Evolutionary conservation across 1,140 invertebrate genomes (phyloP).

Genomic region (Camponotus vicinus): DNA sequence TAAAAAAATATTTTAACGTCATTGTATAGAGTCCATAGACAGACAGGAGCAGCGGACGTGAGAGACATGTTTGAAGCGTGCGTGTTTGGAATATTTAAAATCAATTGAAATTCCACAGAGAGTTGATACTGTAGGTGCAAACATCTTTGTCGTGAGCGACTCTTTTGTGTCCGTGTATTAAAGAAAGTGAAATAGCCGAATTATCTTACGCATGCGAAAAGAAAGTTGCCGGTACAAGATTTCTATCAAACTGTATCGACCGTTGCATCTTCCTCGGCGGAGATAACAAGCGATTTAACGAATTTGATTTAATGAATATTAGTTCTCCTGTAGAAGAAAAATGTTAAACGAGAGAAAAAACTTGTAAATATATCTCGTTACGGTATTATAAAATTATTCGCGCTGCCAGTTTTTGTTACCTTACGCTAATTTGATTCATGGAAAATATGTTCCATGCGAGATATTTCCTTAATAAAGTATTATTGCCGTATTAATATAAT

Average conservation of each 20-base stretch:
- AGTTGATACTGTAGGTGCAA: slow-evolving; percentile 1
- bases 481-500: not conserved
- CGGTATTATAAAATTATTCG: slow-evolving; percentile 9
- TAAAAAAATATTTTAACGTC: not conserved
- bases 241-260: slow-evolving; percentile 60
- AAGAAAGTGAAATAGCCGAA: slow-evolving; percentile 71
- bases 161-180: slow-evolving; percentile 56
- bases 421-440: not conserved
- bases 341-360: slow-evolving; percentile 8
- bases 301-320: slow-evolving; percentile 29
- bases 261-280: not conserved
- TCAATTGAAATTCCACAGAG: slow-evolving; percentile 71
- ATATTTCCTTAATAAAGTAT: slow-evolving; percentile 13
- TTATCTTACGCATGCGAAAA: slow-evolving; percentile 58
- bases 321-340: not conserved
- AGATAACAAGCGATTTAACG: slow-evolving; percentile 13
- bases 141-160: not conserved
- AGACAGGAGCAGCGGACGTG: not conserved
- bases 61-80: not conserved
- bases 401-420: slow-evolving; percentile 7
- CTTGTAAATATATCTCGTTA: not conserved
- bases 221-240: slow-evolving; percentile 58
- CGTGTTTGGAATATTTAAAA: slow-evolving; percentile 74
- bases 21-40: too few species aligned
- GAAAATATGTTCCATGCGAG: not conserved